A percentile compares a stretch with the other conserved stretches of the same genome.
These are phyloP conservation scores for Gymnocypris eckloni DNA, from an alignment of 2,797 vertebrate genomes.

Conservation along the genomic window DNA sequence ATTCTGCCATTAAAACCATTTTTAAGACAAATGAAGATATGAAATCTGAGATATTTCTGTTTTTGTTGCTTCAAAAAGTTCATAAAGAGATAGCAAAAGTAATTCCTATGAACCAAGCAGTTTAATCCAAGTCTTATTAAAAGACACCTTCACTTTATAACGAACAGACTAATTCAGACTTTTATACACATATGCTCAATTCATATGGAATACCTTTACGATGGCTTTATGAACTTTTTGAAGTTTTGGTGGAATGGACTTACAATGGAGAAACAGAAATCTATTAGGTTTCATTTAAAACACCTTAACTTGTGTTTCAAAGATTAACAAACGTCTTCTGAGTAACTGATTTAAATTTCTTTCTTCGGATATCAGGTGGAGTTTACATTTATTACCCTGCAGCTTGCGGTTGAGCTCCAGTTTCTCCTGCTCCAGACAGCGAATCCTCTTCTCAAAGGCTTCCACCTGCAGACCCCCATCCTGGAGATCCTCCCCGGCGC, in stretches of 20 bases:
- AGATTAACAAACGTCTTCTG: neutral
- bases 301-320: neutral
- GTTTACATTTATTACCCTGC: conserved; percentile 78
- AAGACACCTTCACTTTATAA: too few species aligned
- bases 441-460: conserved; percentile 89
- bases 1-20: too few species aligned
- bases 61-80: neutral
- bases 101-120: neutral
- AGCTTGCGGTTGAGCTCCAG: conserved; percentile 90
- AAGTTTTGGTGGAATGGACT: neutral
- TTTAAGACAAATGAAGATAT: neutral
- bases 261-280: too few species aligned
- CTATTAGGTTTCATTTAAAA: neutral
- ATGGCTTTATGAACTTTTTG: neutral
- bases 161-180: neutral
- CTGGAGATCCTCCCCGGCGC: conserved; percentile 73
- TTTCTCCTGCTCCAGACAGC: conserved; percentile 92
- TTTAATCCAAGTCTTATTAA: neutral
- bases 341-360: neutral
- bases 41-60: neutral
- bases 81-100: neutral
- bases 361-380: neutral
- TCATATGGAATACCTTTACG: neutral
- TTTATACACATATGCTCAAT: neutral
- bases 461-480: conserved; percentile 86